Conservation (phyloP, 2,888 invertebrate species). For the Drosophila vallismaia region DNA sequence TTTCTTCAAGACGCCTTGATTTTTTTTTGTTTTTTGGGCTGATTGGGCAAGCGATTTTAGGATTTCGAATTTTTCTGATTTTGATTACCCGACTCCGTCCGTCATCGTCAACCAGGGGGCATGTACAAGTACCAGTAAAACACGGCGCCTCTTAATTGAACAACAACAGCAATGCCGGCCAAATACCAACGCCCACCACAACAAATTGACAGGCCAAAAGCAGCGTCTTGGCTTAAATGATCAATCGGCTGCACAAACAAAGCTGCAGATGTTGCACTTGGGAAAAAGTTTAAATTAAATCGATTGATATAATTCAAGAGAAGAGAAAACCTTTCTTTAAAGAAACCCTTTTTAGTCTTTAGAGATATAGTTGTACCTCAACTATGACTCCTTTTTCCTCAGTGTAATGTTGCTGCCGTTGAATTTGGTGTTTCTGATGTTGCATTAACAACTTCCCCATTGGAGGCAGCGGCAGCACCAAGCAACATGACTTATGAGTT, state of each 20-base stretch:
- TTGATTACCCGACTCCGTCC: slow-evolving; percentile 53
- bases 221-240: slow-evolving; percentile 74
- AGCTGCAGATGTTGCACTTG: slow-evolving; percentile 18
- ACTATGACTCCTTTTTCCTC: background rate
- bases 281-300: background rate
- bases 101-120: slow-evolving; percentile 48
- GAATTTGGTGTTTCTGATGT: slow-evolving; percentile 46
- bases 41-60: slow-evolving; percentile 69
- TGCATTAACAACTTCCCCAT: slow-evolving; percentile 78
- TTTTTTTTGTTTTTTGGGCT: slow-evolving; percentile 4
- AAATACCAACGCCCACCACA: slow-evolving; percentile 70
- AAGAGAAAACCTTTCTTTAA: no score
- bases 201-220: slow-evolving; percentile 57
- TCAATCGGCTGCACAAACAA: slow-evolving; percentile 73
- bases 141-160: slow-evolving; percentile 66
- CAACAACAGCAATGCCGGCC: slow-evolving; percentile 37
- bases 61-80: slow-evolving; percentile 59
- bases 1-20: slow-evolving; percentile 38
- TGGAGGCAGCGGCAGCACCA: slow-evolving; percentile 52
- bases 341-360: no score
- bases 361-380: background rate
- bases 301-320: no score
- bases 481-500: slow-evolving; percentile 73
- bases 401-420: slow-evolving; percentile 55
- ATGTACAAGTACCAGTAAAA: slow-evolving; percentile 45